Conservation (phyloP, 1,140 invertebrate genomes). For the Steinernema feltiae region DNA sequence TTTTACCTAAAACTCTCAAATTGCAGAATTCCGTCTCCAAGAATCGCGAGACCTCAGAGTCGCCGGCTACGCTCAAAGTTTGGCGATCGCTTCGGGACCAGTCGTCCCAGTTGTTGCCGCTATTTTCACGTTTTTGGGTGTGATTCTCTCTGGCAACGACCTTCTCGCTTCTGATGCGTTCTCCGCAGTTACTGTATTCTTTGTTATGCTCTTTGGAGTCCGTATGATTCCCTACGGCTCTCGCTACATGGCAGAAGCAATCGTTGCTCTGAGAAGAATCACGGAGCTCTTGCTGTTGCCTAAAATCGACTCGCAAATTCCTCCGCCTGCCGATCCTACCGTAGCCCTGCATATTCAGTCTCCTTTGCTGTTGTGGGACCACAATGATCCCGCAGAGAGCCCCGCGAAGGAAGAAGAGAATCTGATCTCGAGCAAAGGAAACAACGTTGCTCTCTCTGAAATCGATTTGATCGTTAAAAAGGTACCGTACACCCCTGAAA, state of each 20-base stretch:
- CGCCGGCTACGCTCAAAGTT: constrained; percentile 65
- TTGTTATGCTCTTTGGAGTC: constrained; percentile 60
- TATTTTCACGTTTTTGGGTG: constrained; percentile 66
- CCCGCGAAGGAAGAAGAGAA: not conserved
- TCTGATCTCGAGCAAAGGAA: not conserved
- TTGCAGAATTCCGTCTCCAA: constrained; percentile 63
- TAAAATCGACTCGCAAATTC: constrained; percentile 58
- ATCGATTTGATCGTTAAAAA: constrained; percentile 38
- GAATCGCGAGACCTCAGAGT: constrained; percentile 64
- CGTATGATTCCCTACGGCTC: constrained; percentile 58
- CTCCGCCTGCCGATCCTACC: constrained; percentile 60
- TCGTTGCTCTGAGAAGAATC: constrained; percentile 59
- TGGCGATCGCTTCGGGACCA: constrained; percentile 65
- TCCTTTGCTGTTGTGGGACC: not conserved
- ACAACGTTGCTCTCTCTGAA: constrained; percentile 33
- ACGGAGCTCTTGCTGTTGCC: constrained; percentile 62
- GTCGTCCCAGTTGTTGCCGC: constrained; percentile 66
- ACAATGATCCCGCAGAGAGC: constrained; percentile 12
- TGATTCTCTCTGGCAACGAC: constrained; percentile 64
- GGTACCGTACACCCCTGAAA: constrained; percentile 11
- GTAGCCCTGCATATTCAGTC: constrained; percentile 59
- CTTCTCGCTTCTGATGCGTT: constrained; percentile 63
- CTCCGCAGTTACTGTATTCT: constrained; percentile 59
- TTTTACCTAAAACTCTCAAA: constrained; percentile 9
- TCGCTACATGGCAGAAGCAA: constrained; percentile 58